These are phyloP conservation scores for Pantherophis alleghaniensis DNA, from an alignment of 2,797 vertebrate genomes.

Conservation along the genomic window DNA sequence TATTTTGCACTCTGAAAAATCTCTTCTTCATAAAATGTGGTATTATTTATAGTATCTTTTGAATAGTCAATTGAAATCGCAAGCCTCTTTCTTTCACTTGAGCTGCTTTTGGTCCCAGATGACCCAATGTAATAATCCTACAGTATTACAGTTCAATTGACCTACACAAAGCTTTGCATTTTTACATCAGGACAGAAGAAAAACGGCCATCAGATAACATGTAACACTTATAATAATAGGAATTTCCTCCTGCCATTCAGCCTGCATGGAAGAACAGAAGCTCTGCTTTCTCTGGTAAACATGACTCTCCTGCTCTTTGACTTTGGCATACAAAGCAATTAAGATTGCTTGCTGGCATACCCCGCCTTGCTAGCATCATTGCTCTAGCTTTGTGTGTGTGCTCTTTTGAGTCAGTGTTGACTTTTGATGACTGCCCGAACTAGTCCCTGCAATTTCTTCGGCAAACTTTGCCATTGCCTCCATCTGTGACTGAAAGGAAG, in stretches of 20 bases:
- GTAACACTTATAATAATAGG: not conserved
- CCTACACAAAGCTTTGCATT: conserved; percentile 16
- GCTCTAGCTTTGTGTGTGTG: not conserved
- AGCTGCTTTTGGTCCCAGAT: conserved; percentile 26
- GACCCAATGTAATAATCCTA: conserved; percentile 14
- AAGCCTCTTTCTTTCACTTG: not conserved
- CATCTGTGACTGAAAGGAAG: not conserved
- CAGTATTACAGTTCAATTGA: conserved; percentile 26
- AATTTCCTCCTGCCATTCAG: not conserved
- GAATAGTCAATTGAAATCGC: conserved; percentile 7
- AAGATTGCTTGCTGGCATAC: not conserved
- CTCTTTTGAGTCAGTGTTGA: not conserved
- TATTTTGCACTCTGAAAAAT: not conserved
- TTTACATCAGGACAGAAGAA: conserved; percentile 38
- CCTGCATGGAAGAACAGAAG: not conserved
- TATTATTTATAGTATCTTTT: not conserved
- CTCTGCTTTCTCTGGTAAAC: conserved; percentile 10
- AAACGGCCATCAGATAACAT: conserved; percentile 25
- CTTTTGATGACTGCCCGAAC: not conserved
- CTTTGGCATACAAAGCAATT: not conserved
- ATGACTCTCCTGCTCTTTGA: not conserved
- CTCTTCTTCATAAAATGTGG: not conserved
- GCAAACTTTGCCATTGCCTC: not conserved
- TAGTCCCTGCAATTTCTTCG: not conserved
- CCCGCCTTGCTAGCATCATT: not conserved